Evolutionary conservation across 1,140 invertebrate species (phyloP).

Genomic region (Leptonema lineaticorne): DNA sequence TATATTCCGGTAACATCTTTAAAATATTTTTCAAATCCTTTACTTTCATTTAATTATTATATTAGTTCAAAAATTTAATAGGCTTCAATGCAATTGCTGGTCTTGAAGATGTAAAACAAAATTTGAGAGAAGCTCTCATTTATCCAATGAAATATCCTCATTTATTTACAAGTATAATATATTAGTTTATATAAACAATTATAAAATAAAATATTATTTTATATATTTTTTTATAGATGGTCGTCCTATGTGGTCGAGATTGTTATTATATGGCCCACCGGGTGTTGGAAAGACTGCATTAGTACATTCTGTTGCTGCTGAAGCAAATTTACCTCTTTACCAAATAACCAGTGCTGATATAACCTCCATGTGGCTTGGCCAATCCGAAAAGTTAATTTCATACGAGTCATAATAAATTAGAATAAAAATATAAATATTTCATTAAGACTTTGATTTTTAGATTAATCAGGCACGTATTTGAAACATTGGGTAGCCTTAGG

Average conservation of each 20-base stretch:
- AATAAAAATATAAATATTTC: not conserved
- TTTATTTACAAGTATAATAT: slow-evolving; percentile 64
- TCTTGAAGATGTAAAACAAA: slow-evolving; percentile 67
- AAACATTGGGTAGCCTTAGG: slow-evolving; percentile 42
- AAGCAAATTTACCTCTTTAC: slow-evolving; percentile 56
- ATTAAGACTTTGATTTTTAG: slow-evolving; percentile 13
- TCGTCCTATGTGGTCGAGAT: slow-evolving; percentile 47
- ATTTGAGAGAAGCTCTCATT: slow-evolving; percentile 71
- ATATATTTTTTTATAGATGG: slow-evolving; percentile 18
- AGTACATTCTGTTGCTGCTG: slow-evolving; percentile 59
- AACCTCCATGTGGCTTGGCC: slow-evolving; percentile 58
- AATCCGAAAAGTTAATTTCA: slow-evolving; percentile 61
- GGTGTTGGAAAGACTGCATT: slow-evolving; percentile 72
- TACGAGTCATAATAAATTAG: not conserved
- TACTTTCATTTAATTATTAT: not conserved
- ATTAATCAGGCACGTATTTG: slow-evolving; percentile 31
- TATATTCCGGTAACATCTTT: not conserved
- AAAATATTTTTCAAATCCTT: too few species aligned
- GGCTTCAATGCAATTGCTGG: slow-evolving; percentile 61
- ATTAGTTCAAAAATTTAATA: not conserved
- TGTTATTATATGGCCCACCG: slow-evolving; percentile 71
- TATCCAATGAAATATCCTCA: slow-evolving; percentile 73
- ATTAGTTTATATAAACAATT: too few species aligned
- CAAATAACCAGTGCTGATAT: slow-evolving; percentile 58
- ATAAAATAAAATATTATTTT: not conserved